A percentile compares a stretch with the other conserved stretches of the same genome.
These are phyloP conservation scores for Adrianichthys oophorus DNA, from an alignment of 2,797 vertebrate genomes.

Conservation along the genomic window DNA sequence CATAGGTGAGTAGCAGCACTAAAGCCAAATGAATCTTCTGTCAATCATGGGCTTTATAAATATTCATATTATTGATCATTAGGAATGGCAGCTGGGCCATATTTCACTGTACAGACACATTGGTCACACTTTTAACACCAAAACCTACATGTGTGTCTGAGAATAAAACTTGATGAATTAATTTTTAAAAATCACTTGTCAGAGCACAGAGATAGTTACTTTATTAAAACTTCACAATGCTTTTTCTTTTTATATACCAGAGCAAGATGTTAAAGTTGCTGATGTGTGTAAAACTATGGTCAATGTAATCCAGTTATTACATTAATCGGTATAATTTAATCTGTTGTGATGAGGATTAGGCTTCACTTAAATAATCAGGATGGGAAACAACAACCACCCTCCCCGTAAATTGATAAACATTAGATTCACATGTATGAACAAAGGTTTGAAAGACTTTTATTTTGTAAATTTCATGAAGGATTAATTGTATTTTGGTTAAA, in stretches of 20 bases:
- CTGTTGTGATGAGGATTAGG: slow-evolving; percentile 58
- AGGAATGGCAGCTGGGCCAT: slow-evolving; percentile 68
- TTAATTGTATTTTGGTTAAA: no score
- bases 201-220: background rate
- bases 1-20: slow-evolving; percentile 4
- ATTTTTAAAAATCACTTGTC: background rate
- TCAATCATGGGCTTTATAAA: slow-evolving; percentile 44
- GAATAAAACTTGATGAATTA: slow-evolving; percentile 4
- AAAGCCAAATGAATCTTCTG: slow-evolving; percentile 46
- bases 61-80: slow-evolving; percentile 59
- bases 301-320: slow-evolving; percentile 65
- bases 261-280: background rate
- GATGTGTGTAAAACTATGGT: slow-evolving; percentile 19
- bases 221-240: background rate
- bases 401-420: slow-evolving; percentile 21
- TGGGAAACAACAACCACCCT: slow-evolving; percentile 34
- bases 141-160: slow-evolving; percentile 6
- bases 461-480: no score
- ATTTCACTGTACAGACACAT: slow-evolving; percentile 46
- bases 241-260: background rate
- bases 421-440: background rate
- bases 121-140: slow-evolving; percentile 49
- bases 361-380: slow-evolving; percentile 46
- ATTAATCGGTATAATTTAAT: slow-evolving; percentile 65
- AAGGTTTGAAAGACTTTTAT: no score